Base-by-base conservation (phyloP, 1,140 invertebrate genomes). In the Brachystomella parvula region DNA sequence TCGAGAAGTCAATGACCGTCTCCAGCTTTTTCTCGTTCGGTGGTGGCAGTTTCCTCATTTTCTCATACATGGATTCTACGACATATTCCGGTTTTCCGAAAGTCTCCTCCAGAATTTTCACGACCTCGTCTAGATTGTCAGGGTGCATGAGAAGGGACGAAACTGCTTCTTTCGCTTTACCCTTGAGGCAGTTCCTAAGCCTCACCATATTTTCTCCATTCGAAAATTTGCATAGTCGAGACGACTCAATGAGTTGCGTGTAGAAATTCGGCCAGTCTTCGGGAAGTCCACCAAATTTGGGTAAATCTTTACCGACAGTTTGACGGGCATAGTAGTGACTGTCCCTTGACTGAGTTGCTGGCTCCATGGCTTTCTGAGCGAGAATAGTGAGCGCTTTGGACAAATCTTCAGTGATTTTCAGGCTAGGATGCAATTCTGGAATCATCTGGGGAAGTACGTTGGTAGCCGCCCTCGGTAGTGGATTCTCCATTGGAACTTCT, bases 221-320 rank as follows among this genome's bases (percentile, higher is more conserved):
- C 1, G 64, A 44, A 47, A 58, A 65, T 1, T 33, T 21, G 33
- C 64, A 65, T 2, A 21, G 21, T 32, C 35, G 24, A 0, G 63
- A 56, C n/a, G 63, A 56, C 24, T 21, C 1, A 30, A 17, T 24
- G 29, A 32, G 57, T 12, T 15, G 9, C 1, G 44, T 15, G 1
- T 31, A 21, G n/a, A 64, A 64, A 19, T 2, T n/a, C 1, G 29
- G 44, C 49, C 63, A 64, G 26, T 64, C 63, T 24, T 64, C 53
- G 24, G 63, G 47, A 21, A 56, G 21, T 32, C 63, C 63, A 2
- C 24, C 26, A 26, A 64, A 64, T 15, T 2, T 3, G 2, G 63
- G 63, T 1, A 64, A 33, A 24, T 64, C 63, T 24, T 33, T 53
- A 1, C 15, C 31, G 1, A 17, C 29, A 15, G 49, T 2, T 24